Percentiles rank a stretch among this genome's conserved stretches.
Evolutionary conservation across 2,113 vertebrate genomes (phyloP).

Genomic region (Microtus montanus): DNA sequence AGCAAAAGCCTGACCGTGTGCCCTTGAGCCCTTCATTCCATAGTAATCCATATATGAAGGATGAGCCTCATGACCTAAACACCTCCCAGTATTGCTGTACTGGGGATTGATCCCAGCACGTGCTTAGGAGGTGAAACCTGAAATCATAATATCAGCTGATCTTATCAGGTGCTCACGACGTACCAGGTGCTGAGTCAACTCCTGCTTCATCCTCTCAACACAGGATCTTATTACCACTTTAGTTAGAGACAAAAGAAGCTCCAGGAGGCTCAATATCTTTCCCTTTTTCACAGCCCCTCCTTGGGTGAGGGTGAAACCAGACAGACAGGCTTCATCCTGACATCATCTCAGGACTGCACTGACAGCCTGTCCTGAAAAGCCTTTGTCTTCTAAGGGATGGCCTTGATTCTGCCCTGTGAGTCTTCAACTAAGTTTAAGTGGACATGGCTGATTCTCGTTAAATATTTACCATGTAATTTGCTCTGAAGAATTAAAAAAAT

Average conservation of each 20-base stretch:
- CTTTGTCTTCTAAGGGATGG: not conserved
- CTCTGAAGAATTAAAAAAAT: not conserved
- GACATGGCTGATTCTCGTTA: not conserved
- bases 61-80: not conserved
- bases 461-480: not conserved
- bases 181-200: not conserved
- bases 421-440: constrained; percentile 19
- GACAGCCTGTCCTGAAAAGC: not conserved
- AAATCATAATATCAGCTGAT: not conserved
- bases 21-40: not conserved
- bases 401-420: not conserved
- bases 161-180: not conserved
- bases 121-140: not conserved
- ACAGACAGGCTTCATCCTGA: not conserved
- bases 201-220: not conserved
- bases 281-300: not conserved
- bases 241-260: not conserved
- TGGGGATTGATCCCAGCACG: not conserved
- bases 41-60: not conserved
- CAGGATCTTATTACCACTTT: not conserved
- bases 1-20: too few species aligned
- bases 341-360: not conserved
- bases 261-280: not conserved
- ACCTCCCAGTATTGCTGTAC: not conserved
- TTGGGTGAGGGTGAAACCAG: not conserved